Evolutionary conservation across 2,888 invertebrate genomes (phyloP).

Genomic region (Phalera bucephala): DNA sequence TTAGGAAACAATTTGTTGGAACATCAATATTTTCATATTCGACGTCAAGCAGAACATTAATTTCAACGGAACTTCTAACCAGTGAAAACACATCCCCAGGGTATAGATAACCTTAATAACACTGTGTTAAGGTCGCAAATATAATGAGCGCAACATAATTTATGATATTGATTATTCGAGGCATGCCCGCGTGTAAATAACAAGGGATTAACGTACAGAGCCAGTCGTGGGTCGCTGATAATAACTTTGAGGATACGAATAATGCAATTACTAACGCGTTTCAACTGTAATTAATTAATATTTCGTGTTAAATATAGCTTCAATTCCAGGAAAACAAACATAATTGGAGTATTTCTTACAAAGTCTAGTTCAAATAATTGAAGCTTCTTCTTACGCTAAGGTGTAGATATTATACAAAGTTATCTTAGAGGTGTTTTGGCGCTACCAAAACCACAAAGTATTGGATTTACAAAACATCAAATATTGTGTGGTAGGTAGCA

Average conservation of each 20-base stretch:
- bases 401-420: too few relatives aligned
- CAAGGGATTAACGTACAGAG: conserved; percentile 25
- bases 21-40: conserved; percentile 23
- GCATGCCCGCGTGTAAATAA: conserved; percentile 21
- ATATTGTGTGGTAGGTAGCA: too few relatives aligned
- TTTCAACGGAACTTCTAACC: conserved; percentile 30
- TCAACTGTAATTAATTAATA: not conserved
- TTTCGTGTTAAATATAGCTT: not conserved
- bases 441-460: too few relatives aligned
- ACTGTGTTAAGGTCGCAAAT: conserved; percentile 8
- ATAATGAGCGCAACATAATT: conserved; percentile 1
- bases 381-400: too few relatives aligned
- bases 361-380: too few relatives aligned
- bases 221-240: conserved; percentile 18
- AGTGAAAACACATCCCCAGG: conserved; percentile 6
- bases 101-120: conserved; percentile 7
- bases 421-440: too few relatives aligned
- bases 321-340: not conserved
- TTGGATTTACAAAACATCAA: too few relatives aligned
- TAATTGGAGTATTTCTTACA: too few relatives aligned
- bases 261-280: not conserved
- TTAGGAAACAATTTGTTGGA: conserved; percentile 1
- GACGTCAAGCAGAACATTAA: conserved; percentile 23
- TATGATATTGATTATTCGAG: conserved; percentile 28
- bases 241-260: conserved; percentile 3